Conservation (phyloP, 2,888 invertebrate species). For the Sinotaia quadrata region DNA sequence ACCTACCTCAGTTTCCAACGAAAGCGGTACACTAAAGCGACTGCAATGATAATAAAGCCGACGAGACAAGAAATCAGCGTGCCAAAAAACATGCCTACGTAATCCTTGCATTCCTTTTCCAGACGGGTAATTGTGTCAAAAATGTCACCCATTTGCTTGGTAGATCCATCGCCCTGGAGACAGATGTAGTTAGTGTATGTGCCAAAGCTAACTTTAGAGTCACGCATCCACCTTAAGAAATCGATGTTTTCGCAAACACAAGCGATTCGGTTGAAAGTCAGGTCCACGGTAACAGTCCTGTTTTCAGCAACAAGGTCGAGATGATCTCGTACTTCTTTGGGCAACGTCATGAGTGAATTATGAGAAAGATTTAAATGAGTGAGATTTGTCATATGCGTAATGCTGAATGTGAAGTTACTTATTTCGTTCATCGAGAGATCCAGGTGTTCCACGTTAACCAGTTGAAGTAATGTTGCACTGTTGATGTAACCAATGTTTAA, state of each 20-base stretch:
- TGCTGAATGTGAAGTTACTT: slow-evolving; percentile 8
- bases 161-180: background rate
- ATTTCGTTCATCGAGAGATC: slow-evolving; percentile 1
- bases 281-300: slow-evolving; percentile 1
- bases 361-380: slow-evolving; percentile 2
- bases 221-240: slow-evolving; percentile 21
- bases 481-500: background rate
- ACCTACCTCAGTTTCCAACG: slow-evolving; percentile 30
- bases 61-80: background rate
- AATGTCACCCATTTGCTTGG: slow-evolving; percentile 3
- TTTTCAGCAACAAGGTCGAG: background rate
- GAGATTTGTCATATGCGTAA: slow-evolving; percentile 15
- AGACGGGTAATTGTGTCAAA: background rate
- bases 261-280: slow-evolving; percentile 2
- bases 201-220: background rate
- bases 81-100: slow-evolving; percentile 1
- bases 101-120: slow-evolving; percentile 4
- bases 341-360: slow-evolving; percentile 5
- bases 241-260: slow-evolving; percentile 18
- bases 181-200: background rate
- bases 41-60: background rate
- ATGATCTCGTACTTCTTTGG: background rate
- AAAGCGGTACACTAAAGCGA: slow-evolving; percentile 18
- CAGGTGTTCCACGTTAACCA: slow-evolving; percentile 13
- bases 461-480: background rate